Conservation (phyloP, 2,113 vertebrate species). For the Pelodiscus sinensis region DNA sequence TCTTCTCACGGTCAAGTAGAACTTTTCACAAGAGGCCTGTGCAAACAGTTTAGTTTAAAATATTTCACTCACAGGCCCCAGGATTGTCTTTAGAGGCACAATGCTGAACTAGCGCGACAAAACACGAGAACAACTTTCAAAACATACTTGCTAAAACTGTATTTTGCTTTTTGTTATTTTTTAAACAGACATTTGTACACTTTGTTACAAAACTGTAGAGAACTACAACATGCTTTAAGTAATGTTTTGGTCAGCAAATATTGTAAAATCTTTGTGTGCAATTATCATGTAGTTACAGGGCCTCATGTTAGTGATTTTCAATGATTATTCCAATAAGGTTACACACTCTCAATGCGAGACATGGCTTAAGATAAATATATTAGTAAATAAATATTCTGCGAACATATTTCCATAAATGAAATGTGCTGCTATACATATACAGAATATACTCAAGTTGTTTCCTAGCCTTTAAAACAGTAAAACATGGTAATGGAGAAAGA, state of each 20-base stretch:
- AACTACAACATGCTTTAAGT: constrained; percentile 93
- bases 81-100: neutral
- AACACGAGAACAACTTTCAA: constrained; percentile 63
- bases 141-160: constrained; percentile 94
- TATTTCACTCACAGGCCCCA: neutral
- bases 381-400: constrained; percentile 99
- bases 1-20: neutral
- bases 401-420: constrained; percentile 99
- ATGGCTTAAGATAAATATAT: constrained; percentile 99
- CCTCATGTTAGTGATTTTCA: constrained; percentile 95
- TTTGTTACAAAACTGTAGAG: constrained; percentile 99
- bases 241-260: constrained; percentile 97
- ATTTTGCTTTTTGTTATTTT: constrained; percentile 87
- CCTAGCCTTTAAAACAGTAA: constrained; percentile 92
- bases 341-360: constrained; percentile 97
- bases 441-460: constrained; percentile 94
- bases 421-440: constrained; percentile 98
- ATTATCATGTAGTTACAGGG: constrained; percentile 98
- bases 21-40: neutral
- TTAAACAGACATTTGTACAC: constrained; percentile 97
- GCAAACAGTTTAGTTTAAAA: neutral
- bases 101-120: neutral
- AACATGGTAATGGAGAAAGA: constrained; percentile 93
- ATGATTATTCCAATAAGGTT: constrained; percentile 89
- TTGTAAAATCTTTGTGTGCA: constrained; percentile 95